phyloP scores from a whole-genome alignment of 2,797 vertebrate genomes.

The Periophthalmus magnuspinnatus region DNA sequence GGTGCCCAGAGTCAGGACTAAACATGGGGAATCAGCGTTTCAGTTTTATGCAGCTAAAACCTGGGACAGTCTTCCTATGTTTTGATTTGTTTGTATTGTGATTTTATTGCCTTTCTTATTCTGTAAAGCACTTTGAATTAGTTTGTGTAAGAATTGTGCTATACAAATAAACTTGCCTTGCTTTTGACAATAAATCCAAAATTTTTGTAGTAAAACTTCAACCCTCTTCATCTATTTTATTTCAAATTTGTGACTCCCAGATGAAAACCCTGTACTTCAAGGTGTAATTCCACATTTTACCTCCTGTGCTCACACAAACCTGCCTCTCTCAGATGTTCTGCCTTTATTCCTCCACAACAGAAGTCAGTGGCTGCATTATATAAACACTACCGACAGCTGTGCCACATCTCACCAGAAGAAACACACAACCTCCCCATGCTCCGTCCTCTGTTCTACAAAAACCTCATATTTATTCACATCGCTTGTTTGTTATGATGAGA shows the following conservation, averaged over 20 bases:
- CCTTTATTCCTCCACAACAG: constrained; percentile 1
- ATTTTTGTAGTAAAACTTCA: neutral
- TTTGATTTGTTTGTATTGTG: no score
- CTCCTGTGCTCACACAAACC: neutral
- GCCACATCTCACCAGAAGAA: constrained; percentile 4
- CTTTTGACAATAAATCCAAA: no score
- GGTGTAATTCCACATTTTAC: neutral
- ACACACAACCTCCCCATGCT: neutral
- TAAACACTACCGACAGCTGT: neutral
- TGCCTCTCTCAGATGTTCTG: neutral
- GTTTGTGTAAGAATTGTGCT: no score
- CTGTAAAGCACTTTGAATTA: no score
- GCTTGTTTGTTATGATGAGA: constrained; percentile 28
- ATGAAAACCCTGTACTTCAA: neutral
- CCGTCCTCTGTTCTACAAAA: neutral
- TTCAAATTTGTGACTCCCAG: neutral
- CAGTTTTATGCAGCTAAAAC: no score
- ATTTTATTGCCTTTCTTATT: no score
- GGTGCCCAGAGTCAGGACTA: no score
- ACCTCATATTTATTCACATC: constrained; percentile 5
- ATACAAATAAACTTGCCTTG: no score
- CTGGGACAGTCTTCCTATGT: no score
- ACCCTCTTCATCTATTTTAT: neutral
- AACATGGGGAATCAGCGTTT: no score
- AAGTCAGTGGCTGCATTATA: neutral